Percentiles rank a stretch among this genome's conserved stretches.
Conservation (phyloP, 2,113 vertebrate genomes). For the Calypte anna region DNA sequence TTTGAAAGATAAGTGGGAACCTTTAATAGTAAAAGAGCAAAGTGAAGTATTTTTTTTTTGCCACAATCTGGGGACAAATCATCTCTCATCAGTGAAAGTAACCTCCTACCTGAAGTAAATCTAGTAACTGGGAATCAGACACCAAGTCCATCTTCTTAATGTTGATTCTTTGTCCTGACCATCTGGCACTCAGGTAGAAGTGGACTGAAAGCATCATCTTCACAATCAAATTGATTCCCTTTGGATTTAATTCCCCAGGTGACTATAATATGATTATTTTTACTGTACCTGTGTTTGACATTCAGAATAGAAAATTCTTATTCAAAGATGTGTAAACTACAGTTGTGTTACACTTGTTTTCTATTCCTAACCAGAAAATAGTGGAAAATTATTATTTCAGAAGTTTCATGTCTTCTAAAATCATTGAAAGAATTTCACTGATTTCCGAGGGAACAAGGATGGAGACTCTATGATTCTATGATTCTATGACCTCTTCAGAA, state of each 20-base stretch:
- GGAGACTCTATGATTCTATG: no score
- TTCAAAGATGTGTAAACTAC: not conserved
- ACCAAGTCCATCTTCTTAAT: slow-evolving; percentile 56
- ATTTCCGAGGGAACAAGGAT: not conserved
- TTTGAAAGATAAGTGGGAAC: not conserved
- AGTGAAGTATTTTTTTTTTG: not conserved
- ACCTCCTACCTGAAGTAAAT: not conserved
- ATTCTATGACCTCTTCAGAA: not conserved
- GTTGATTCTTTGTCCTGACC: slow-evolving; percentile 43
- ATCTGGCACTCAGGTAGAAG: slow-evolving; percentile 65
- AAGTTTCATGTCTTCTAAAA: not conserved
- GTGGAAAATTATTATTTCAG: not conserved
- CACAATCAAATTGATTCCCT: not conserved
- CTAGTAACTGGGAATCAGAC: slow-evolving; percentile 51
- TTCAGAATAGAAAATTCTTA: not conserved
- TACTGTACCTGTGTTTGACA: not conserved
- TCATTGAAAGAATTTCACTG: not conserved
- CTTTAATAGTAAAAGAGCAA: not conserved
- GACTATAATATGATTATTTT: not conserved
- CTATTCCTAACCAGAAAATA: not conserved
- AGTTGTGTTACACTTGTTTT: not conserved
- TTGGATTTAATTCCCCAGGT: not conserved
- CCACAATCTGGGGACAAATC: slow-evolving; percentile 50
- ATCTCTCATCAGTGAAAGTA: not conserved
- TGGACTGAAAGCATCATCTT: slow-evolving; percentile 35